Conservation (phyloP, 2,113 vertebrate species). For the Strix uralensis region DNA sequence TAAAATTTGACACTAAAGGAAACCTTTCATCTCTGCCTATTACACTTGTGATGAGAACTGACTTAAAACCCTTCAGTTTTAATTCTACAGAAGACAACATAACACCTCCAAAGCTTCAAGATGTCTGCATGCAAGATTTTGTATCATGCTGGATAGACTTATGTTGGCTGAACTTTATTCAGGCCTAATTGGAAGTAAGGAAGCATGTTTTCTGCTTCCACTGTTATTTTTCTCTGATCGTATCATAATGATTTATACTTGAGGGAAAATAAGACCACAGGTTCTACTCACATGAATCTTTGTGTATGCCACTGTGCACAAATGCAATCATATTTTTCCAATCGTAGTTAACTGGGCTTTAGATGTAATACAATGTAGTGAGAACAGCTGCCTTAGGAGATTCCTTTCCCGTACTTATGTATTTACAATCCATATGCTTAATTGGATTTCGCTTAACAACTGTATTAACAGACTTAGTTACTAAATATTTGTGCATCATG, state of each 20-base stretch:
- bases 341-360: background rate
- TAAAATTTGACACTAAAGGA: background rate
- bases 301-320: background rate
- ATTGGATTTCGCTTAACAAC: slow-evolving; percentile 19
- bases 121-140: background rate
- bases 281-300: background rate
- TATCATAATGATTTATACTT: background rate
- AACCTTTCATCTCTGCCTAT: background rate
- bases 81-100: background rate
- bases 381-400: background rate
- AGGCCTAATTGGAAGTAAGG: background rate
- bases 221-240: background rate
- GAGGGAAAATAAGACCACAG: background rate
- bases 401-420: background rate
- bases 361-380: background rate
- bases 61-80: background rate
- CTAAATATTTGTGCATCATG: background rate
- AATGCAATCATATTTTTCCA: background rate
- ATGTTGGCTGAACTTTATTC: background rate
- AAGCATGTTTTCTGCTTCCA: background rate
- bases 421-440: background rate
- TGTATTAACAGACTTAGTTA: slow-evolving; percentile 1
- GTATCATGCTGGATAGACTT: background rate
- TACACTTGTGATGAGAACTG: background rate
- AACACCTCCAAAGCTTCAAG: background rate